These are phyloP conservation scores for Anolis carolinensis DNA, from an alignment of 2,113 vertebrate species.

Conservation along the genomic window DNA sequence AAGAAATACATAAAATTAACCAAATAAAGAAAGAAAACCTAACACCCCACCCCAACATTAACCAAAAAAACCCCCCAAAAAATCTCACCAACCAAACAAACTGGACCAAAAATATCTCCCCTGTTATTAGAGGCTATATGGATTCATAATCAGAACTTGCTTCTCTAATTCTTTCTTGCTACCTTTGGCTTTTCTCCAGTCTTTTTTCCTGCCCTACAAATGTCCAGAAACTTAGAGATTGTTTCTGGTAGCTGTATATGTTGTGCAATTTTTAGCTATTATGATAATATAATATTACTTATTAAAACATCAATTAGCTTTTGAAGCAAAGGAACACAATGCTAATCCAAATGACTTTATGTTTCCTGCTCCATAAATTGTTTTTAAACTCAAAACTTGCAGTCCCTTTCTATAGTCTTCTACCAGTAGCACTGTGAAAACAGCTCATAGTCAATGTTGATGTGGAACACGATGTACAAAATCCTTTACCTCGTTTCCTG, in stretches of 20 bases:
- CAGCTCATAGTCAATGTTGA: slow-evolving; percentile 34
- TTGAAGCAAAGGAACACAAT: slow-evolving; percentile 21
- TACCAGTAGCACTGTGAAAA: slow-evolving; percentile 56
- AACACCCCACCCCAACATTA: too few relatives aligned
- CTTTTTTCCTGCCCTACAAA: neutral
- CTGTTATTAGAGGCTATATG: neutral
- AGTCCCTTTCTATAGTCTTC: neutral
- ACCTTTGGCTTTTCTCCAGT: neutral
- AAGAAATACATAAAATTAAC: too few relatives aligned
- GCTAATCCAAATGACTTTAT: slow-evolving; percentile 26
- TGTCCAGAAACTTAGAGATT: neutral
- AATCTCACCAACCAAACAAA: too few relatives aligned
- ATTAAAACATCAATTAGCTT: neutral
- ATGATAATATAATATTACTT: accelerated
- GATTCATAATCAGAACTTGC: neutral
- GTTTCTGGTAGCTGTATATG: neutral
- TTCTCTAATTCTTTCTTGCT: neutral
- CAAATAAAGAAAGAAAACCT: too few relatives aligned
- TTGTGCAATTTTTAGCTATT: neutral
- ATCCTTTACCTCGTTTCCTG: slow-evolving; percentile 55
- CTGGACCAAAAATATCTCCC: neutral
- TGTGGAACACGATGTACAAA: slow-evolving; percentile 70
- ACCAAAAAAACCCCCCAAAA: too few relatives aligned
- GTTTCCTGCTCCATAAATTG: slow-evolving; percentile 52
- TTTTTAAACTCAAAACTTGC: slow-evolving; percentile 29